These are phyloP conservation scores for Homarus gammarus DNA, from an alignment of 2,888 invertebrate genomes.

Conservation along the genomic window DNA sequence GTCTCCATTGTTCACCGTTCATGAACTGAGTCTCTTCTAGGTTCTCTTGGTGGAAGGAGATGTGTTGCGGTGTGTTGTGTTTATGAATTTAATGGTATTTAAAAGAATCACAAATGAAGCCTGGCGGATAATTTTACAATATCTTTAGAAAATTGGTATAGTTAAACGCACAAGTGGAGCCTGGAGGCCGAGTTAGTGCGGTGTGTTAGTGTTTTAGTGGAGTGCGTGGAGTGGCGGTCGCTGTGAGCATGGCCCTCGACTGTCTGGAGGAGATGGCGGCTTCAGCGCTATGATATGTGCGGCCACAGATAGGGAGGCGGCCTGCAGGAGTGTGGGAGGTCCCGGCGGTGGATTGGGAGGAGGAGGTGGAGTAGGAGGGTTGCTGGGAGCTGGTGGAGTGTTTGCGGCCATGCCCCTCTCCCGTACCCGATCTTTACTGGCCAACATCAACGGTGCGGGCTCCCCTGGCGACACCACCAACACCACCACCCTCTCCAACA, in stretches of 20 bases:
- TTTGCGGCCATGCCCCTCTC: slow-evolving; percentile 79
- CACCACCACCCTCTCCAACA: slow-evolving; percentile 64
- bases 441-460: slow-evolving; percentile 79
- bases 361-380: slow-evolving; percentile 66
- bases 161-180: slow-evolving; percentile 15
- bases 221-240: slow-evolving; percentile 37
- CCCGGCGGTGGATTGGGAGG: slow-evolving; percentile 56
- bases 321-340: slow-evolving; percentile 65
- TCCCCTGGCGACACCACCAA: slow-evolving; percentile 64
- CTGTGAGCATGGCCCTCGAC: slow-evolving; percentile 53
- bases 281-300: slow-evolving; percentile 76
- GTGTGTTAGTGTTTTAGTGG: slow-evolving; percentile 44
- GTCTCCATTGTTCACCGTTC: slow-evolving; percentile 74
- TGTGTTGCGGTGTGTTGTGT: slow-evolving; percentile 62
- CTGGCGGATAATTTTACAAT: slow-evolving; percentile 62
- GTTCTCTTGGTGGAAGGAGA: slow-evolving; percentile 65
- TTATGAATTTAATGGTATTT: slow-evolving; percentile 57
- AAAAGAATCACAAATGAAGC: slow-evolving; percentile 60
- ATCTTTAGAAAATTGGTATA: slow-evolving; percentile 57
- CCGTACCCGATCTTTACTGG: slow-evolving; percentile 80
- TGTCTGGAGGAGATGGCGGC: slow-evolving; percentile 54
- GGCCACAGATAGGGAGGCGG: slow-evolving; percentile 71
- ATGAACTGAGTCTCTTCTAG: slow-evolving; percentile 72
- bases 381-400: slow-evolving; percentile 53
- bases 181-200: slow-evolving; percentile 1